Conservation (phyloP, 2,797 vertebrate species). For the Malurus leucopterus region DNA sequence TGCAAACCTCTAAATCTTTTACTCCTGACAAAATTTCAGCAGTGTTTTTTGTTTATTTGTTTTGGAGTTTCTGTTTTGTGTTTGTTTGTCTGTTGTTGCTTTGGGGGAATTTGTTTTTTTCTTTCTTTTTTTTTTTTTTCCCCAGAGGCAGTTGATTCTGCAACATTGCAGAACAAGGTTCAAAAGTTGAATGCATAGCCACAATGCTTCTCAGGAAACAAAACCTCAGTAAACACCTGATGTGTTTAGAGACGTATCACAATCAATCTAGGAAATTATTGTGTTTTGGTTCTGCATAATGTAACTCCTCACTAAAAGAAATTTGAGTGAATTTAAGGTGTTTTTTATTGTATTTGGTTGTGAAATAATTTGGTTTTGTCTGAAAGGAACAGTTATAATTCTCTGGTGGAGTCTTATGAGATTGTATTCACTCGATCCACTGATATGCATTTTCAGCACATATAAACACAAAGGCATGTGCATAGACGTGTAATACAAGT, state of each 20-base stretch:
- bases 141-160: background rate
- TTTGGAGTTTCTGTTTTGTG: background rate
- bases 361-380: background rate
- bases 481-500: background rate
- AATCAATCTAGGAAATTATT: background rate
- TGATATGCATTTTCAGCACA: background rate
- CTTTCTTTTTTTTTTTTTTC: rapidly evolving
- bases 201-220: background rate
- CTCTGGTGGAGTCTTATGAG: background rate
- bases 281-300: background rate
- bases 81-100: background rate
- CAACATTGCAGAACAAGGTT: background rate
- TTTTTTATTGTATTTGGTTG: background rate
- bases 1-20: background rate
- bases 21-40: background rate
- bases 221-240: background rate
- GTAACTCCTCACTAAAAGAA: background rate
- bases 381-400: background rate
- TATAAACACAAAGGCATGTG: background rate
- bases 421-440: background rate
- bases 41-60: background rate
- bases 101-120: background rate
- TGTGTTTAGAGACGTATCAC: background rate
- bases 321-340: background rate
- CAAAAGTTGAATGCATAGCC: background rate